Percentiles rank a stretch among this genome's conserved stretches.
These are phyloP conservation scores for Ennomos erosarius DNA, from an alignment of 2,888 invertebrate genomes.

Conservation along the genomic window DNA sequence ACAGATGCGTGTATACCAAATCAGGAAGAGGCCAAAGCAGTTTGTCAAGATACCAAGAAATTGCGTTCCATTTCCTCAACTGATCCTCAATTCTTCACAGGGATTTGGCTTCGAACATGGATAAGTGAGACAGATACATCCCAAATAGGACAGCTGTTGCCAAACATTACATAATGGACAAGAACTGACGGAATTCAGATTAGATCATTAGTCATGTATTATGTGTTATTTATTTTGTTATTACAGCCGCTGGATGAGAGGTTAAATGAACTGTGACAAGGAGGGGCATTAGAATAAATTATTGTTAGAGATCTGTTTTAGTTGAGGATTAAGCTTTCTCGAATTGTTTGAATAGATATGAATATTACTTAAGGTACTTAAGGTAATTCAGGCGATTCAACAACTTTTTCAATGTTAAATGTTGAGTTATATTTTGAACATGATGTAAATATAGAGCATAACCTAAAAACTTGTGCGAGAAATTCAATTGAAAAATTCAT, in stretches of 20 bases:
- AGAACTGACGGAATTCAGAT: slow-evolving; percentile 18
- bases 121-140: slow-evolving; percentile 11
- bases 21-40: too few species aligned
- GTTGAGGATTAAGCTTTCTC: too few species aligned
- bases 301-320: neutral
- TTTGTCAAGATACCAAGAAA: neutral
- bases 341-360: too few species aligned
- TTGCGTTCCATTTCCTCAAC: neutral
- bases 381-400: too few species aligned
- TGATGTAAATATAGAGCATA: too few species aligned
- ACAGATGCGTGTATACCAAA: too few species aligned
- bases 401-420: too few species aligned
- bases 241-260: slow-evolving; percentile 13
- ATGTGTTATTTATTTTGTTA: slow-evolving; percentile 29
- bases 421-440: too few species aligned
- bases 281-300: neutral
- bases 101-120: slow-evolving; percentile 13
- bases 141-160: slow-evolving; percentile 29
- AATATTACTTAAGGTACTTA: too few species aligned
- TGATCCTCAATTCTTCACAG: slow-evolving; percentile 1
- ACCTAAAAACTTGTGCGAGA: too few species aligned
- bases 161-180: slow-evolving; percentile 33
- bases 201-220: slow-evolving; percentile 28
- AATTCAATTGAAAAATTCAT: too few species aligned
- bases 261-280: slow-evolving; percentile 7